These are phyloP conservation scores for Harpalus rubripes DNA, from an alignment of 2,888 invertebrate genomes.

Conservation along the genomic window DNA sequence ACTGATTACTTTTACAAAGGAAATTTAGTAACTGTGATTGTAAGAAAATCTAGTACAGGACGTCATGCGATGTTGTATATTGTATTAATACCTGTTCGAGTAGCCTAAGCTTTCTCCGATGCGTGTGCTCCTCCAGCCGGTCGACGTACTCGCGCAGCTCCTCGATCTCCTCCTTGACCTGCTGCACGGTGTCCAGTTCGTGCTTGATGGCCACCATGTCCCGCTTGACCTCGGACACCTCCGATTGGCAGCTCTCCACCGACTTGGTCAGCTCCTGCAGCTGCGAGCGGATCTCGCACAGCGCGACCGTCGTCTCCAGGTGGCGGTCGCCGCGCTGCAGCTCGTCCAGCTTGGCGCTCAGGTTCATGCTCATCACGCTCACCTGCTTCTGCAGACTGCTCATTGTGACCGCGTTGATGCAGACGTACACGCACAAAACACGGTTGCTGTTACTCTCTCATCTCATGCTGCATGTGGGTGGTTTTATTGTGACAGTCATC, in stretches of 20 bases:
- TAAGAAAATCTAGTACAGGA: background rate
- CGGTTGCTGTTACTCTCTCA: constrained; percentile 35
- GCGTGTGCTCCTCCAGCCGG: constrained; percentile 93
- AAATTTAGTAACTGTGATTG: background rate
- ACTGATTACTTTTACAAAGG: background rate
- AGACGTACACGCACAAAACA: constrained; percentile 42
- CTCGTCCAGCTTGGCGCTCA: constrained; percentile 96
- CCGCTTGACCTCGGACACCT: constrained; percentile 95
- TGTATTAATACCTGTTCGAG: constrained; percentile 89
- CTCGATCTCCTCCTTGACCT: constrained; percentile 96
- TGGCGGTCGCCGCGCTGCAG: constrained; percentile 94
- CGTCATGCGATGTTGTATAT: constrained; percentile 50
- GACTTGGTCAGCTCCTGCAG: constrained; percentile 96
- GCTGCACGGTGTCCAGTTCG: constrained; percentile 95
- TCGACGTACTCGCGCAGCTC: constrained; percentile 95
- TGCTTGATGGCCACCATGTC: constrained; percentile 97
- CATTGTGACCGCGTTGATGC: constrained; percentile 10
- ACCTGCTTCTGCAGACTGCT: constrained; percentile 97
- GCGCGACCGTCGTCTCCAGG: constrained; percentile 95
- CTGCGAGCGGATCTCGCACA: constrained; percentile 95
- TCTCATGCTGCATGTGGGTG: constrained; percentile 42
- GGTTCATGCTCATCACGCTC: constrained; percentile 98
- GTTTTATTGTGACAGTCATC: constrained; percentile 33
- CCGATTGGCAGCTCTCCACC: constrained; percentile 96
- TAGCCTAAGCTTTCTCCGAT: constrained; percentile 92